Base-by-base conservation (phyloP, 2,113 vertebrate genomes). In the Rafetus swinhoei region DNA sequence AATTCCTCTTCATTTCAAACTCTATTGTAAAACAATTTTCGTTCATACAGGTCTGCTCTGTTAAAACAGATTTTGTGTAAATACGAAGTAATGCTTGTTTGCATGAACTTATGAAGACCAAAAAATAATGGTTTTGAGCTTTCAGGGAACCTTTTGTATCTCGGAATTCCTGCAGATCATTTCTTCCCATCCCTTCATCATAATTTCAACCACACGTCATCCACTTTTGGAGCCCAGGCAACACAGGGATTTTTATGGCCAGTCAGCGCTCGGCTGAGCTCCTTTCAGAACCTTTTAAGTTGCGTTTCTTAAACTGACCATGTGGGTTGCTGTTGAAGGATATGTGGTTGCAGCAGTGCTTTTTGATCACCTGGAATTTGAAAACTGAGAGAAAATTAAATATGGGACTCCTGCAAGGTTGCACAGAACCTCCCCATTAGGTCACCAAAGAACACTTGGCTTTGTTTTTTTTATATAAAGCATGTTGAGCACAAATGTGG, bases 271-370 rank as follows among this genome's bases (percentile, higher is more conserved):
- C 22, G 1, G 35, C 72, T 39, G 35, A 45, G 10, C 22, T 24
- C 22, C 45, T 76, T 76, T 45, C 72, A 76, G 21, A 53, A 9
- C 27, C 39, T 9, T n/a, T 56, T 55, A 89, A 16, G 15, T 82
- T 18, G 45, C 13, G n/a, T 10, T 89, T 85, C 79, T 39, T 57
- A 50, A 80, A 50, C 5, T 55, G 50, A 45, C 62, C 9, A 16
- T 0, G 0, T 3, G 7, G 3, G 9, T 60, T 85, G 53, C 60
- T 89, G 5, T 14, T 45, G 21, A 59, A 22, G 59, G 7, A 8
- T 69, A 25, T 21, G 3, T 56, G n/a, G 50, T 2, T 50, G 39
- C 76, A 79, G 56, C 12, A 81, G 4, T 3, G 72, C 72, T 39
- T 52, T 25, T 18, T 5, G 21, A 5, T 62, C 9, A 45, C 35